Base-by-base conservation (phyloP, 2,888 invertebrate species). In the Acronicta leporina region DNA sequence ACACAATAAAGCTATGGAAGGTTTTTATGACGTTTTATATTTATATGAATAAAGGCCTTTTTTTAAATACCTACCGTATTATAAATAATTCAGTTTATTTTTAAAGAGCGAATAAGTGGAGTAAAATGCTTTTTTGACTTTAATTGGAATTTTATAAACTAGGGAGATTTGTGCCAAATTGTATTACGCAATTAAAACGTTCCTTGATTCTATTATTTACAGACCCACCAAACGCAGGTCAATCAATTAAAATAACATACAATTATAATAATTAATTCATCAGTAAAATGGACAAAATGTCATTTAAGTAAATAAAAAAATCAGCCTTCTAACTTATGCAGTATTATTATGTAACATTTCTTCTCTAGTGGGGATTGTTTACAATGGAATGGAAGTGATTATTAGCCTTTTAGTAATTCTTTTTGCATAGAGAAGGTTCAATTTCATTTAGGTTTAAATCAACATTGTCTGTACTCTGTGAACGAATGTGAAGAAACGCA, bases 311-410 rank as follows among this genome's bases (percentile, higher is more conserved):
- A 75, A 74, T 72, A 76, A 79, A 73, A 30, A 77, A 70, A 73
- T 73, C 85, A 86, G 83, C 84, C 82, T 85, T 85, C 77, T 65
- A 75, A 75, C 71, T 76, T 71, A 76, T 73, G 76, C 77, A 80
- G 73, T 77, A 81, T 68, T 78, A 77, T 79, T 77, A 71, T 77
- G 74, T 73, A 76, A 68, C 68, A 77, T 72, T 53, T 71, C 13
- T 74, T 77, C 68, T 72, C 72, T 63, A 68, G 70, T 77, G 70
- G 75, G 73, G 74, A 76, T 77, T 81, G 75, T 66, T 68, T 52
- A 63, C 68, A 81, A 79, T 78, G 75, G 74, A 83, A 80, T 81
- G 74, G 79, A 79, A 72, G 73, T 71, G 68, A 62, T 73, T n/a
- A n/a, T n/a, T 73, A 78, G 74, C 72, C 69, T 38, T 38, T 38